Conservation (phyloP, 2,888 invertebrate genomes). For the Lasioglossum lativentre region DNA sequence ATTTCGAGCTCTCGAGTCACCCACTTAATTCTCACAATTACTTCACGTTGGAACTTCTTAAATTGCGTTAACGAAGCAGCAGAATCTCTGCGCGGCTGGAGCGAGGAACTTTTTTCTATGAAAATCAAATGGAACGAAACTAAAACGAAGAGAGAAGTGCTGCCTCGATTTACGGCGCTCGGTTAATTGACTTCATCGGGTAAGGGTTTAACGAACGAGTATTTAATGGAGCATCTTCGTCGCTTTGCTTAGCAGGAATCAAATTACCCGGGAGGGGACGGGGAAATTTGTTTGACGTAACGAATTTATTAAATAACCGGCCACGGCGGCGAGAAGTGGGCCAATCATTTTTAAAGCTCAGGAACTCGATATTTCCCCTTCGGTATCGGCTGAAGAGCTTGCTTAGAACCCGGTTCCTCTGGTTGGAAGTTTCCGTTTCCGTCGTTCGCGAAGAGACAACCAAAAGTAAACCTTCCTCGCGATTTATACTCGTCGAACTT, state of each 20-base stretch:
- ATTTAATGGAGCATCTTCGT: conserved; percentile 24
- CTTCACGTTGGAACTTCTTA: background rate
- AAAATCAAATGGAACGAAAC: background rate
- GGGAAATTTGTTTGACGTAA: conserved; percentile 41
- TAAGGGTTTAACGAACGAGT: conserved; percentile 32
- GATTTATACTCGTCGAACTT: conserved; percentile 26
- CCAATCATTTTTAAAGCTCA: conserved; percentile 38
- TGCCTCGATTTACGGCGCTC: background rate
- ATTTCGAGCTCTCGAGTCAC: background rate
- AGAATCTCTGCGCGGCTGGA: background rate
- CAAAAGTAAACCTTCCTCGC: background rate
- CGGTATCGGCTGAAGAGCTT: background rate
- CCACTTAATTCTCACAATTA: background rate
- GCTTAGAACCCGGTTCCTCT: background rate
- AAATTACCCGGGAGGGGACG: background rate
- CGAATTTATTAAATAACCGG: conserved; percentile 48
- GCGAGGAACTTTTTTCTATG: background rate
- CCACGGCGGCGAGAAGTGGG: conserved; percentile 23
- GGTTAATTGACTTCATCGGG: conserved; percentile 16
- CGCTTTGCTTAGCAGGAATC: conserved; percentile 10
- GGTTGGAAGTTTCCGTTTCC: background rate
- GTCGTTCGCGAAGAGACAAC: background rate
- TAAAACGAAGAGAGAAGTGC: background rate
- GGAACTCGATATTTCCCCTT: conserved; percentile 14
- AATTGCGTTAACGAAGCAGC: background rate